Evolutionary conservation across 2,113 vertebrate genomes (phyloP).

Genomic region (Elanus axillaris): DNA sequence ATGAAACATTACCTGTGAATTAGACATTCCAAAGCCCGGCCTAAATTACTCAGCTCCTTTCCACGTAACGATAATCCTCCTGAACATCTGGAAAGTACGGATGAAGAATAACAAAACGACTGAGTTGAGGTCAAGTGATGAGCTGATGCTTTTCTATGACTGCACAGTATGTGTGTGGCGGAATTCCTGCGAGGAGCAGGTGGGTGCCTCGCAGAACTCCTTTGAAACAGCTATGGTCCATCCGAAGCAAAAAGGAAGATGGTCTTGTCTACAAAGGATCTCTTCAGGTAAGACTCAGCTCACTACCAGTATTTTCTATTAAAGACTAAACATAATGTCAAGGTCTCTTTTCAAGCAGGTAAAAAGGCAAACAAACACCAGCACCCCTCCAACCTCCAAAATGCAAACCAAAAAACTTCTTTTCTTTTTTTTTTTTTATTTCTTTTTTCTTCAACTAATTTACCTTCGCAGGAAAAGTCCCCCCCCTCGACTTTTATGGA

Average conservation of each 20-base stretch:
- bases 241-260: not conserved
- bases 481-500: not conserved
- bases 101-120: not conserved
- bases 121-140: not conserved
- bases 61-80: accelerated
- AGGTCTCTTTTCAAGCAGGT: not conserved
- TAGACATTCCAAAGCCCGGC: not conserved
- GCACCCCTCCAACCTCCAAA: not conserved
- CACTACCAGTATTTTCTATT: not conserved
- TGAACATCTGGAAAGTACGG: not conserved
- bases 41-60: not conserved
- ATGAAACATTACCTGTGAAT: not conserved
- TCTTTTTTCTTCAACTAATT: not conserved
- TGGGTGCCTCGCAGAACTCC: not conserved
- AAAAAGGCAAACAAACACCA: not conserved
- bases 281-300: not conserved
- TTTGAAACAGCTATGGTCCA: not conserved
- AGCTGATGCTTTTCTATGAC: not conserved
- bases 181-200: not conserved
- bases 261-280: not conserved
- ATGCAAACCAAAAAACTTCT: not conserved
- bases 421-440: too few species aligned
- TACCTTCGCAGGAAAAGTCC: not conserved
- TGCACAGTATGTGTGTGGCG: not conserved
- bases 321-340: not conserved